Conservation (phyloP, 1,140 invertebrate species). For the Cotesia vestalis region DNA sequence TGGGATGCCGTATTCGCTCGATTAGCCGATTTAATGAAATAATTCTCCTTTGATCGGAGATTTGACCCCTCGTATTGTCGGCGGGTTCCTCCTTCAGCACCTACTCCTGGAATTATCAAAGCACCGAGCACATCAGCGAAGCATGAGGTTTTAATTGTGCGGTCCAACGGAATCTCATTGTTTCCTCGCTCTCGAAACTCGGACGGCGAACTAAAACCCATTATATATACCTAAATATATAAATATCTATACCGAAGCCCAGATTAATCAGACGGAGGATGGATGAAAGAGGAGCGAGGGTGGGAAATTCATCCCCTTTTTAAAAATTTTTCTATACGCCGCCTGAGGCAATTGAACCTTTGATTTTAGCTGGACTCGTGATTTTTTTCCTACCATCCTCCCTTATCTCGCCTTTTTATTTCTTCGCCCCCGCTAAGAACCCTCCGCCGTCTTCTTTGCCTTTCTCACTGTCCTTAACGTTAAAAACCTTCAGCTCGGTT, state of each 20-base stretch:
- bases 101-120: constrained; percentile 49
- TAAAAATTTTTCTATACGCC: constrained; percentile 36
- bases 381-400: constrained; percentile 39
- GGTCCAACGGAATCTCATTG: constrained; percentile 55
- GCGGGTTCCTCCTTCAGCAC: neutral
- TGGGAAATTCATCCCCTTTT: constrained; percentile 28
- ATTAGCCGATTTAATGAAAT: constrained; percentile 65
- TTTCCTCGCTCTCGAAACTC: constrained; percentile 55
- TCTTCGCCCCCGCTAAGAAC: constrained; percentile 14
- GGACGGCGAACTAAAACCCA: neutral
- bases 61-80: constrained; percentile 34
- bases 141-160: constrained; percentile 64
- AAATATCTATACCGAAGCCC: neutral
- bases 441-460: constrained; percentile 23
- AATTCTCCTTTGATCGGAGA: constrained; percentile 61
- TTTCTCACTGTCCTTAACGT: constrained; percentile 35
- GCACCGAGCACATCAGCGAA: constrained; percentile 53
- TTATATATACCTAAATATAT: neutral
- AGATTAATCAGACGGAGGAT: no score
- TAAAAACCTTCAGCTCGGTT: constrained; percentile 39
- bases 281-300: no score
- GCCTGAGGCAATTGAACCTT: constrained; percentile 47
- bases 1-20: constrained; percentile 34
- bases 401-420: constrained; percentile 27
- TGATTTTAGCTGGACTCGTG: constrained; percentile 48